Base-by-base conservation (phyloP, 2,888 invertebrate species). In the Griposia aprilina region DNA sequence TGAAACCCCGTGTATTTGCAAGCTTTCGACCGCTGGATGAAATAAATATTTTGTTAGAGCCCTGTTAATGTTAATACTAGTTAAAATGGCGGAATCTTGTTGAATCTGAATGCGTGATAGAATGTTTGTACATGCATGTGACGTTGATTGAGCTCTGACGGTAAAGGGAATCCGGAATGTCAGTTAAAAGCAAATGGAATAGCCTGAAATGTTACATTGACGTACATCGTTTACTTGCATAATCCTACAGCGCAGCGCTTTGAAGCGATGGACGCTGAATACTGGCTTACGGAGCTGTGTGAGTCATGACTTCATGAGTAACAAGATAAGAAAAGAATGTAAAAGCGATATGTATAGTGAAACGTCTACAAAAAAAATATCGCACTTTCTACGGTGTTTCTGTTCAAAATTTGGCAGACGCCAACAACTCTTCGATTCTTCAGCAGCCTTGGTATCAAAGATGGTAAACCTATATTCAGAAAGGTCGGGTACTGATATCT, bases 1-100 rank as follows among this genome's bases (percentile, higher is more conserved):
- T 70, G 41, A 67, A 74, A 66, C 57, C 62, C 69, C 17, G 20
- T 17, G 45, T 75, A 83, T 75, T 86, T 76, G 57, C 74, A 55
- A 52, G 59, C 55, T 76, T 52, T 66, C 60, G 55, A 65, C 60
- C 68, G 45, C 2, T 57, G 23, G 70, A 45, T 80, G 60, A 77
- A 74, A 79, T 81, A 83, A 73, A 76, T 68, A 75, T 82, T 80
- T 75, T 73, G 70, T 78, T 74, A 50, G 74, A 74, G 45, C 62
- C 55, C 17, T 57, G 74, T 68, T 72, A 55, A 67, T 67, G 73
- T 81, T 83, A 71, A 68, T 57, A 36, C 63, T 71, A 48, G 72
- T 60, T 52, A 30, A 83, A 78, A 83, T 78, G 55, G 59, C 48
- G 50, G 26, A 36, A 72, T 55, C 26, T 36, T 11, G 59, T 11